Evolutionary conservation across 1,140 invertebrate genomes (phyloP), one percentile per base, ranked within the genome.

Genomic region (Procambarus virginalis): DNA sequence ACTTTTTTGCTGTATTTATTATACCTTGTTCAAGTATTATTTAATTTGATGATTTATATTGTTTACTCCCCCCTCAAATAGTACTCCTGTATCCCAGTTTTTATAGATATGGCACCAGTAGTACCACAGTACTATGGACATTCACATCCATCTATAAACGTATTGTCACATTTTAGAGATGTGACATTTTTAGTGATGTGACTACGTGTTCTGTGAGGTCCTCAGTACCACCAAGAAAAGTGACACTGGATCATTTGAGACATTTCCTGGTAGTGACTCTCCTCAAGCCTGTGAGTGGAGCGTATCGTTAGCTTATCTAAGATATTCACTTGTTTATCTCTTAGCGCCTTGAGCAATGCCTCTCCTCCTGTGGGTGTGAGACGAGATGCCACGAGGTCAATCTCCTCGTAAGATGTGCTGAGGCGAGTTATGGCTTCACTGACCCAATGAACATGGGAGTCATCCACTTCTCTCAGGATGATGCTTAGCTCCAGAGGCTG

Each of bases 141-240:
- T 34, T 34, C 34, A 34, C 34, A 34, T 34, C 34, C 34, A 34
- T 34, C 34, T 34, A 34, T 34, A 34, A 34, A 34, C 0, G 1
- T 34, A 1, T 34, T 34, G 34, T 34, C 34, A 34, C 34, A 34
- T 34, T 34, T 34, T 34, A 34, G 34, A 34, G 34, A 34, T n/a
- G n/a, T n/a, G n/a, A n/a, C n/a, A n/a, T n/a, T n/a, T n/a, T n/a
- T n/a, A n/a, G n/a, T n/a, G n/a, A n/a, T n/a, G n/a, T n/a, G n/a
- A n/a, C 34, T 34, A 34, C 34, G 34, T 34, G 34, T 34, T 34
- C 34, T 34, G 34, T 34, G 34, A 34, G 34, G 3, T 45, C 64
- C 9, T 85, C 73, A 85, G 70, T 68, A 48, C 83, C 83, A 85
- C 83, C 83, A 85, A 8, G 45, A 49, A 3, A 85, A 58, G n/a